These are phyloP conservation scores for Hestina assimilis DNA, from an alignment of 1,140 invertebrate species.

Conservation along the genomic window DNA sequence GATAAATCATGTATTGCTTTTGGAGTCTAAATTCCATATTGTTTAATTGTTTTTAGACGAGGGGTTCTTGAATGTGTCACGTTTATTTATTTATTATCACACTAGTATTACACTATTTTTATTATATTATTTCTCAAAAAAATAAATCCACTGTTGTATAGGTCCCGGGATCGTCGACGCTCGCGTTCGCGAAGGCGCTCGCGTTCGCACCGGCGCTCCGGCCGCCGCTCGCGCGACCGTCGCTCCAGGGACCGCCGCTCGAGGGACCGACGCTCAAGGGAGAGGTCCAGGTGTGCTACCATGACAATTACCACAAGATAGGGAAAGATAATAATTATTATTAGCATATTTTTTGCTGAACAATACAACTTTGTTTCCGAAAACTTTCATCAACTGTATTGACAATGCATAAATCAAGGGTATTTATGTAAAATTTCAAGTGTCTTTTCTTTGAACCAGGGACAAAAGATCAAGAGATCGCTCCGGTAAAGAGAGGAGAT, in stretches of 20 bases:
- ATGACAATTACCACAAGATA: not conserved
- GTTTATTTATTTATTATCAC: too few species aligned
- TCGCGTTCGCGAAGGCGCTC: slow-evolving; percentile 63
- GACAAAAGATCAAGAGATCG: slow-evolving; percentile 62
- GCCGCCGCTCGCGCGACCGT: slow-evolving; percentile 53
- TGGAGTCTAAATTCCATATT: too few species aligned
- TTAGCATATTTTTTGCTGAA: not conserved
- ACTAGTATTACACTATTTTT: too few species aligned
- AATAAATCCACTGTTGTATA: too few species aligned
- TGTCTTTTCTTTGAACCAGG: slow-evolving; percentile 30
- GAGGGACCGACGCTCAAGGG: slow-evolving; percentile 50
- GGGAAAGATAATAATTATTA: not conserved
- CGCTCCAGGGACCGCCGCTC: slow-evolving; percentile 58
- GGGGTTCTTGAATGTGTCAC: too few species aligned
- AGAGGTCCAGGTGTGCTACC: slow-evolving; percentile 49
- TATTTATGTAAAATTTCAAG: not conserved
- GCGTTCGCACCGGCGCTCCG: slow-evolving; percentile 57
- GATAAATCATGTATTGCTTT: too few species aligned
- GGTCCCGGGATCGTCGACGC: slow-evolving; percentile 65
- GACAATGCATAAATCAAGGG: too few species aligned
- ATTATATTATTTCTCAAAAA: too few species aligned
- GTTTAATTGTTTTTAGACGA: too few species aligned
- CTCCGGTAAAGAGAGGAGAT: slow-evolving; percentile 52
- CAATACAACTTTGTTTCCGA: too few species aligned
- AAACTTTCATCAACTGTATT: too few species aligned